Base-by-base conservation (phyloP, 2,888 invertebrate species). In the Epirrita christyi region DNA sequence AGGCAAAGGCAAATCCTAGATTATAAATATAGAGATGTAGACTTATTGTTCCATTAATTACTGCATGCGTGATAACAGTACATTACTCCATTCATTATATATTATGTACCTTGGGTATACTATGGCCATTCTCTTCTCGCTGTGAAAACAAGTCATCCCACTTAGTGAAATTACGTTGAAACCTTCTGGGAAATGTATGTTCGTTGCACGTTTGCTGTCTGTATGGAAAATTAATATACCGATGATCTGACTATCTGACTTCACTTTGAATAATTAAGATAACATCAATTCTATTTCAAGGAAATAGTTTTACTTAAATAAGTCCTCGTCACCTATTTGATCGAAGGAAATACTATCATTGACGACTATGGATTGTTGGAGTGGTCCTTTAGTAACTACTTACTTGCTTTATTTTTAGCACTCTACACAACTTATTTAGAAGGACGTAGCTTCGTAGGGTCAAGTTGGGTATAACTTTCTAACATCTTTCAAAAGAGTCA, bases 81-180 rank as follows among this genome's bases (percentile, higher is more conserved):
- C n/a, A n/a, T n/a, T n/a, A n/a, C n/a, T n/a, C n/a, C n/a, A n/a
- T n/a, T n/a, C n/a, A n/a, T n/a, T n/a, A n/a, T n/a, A n/a, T n/a
- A n/a, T n/a, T n/a, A n/a, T n/a, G n/a, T n/a, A n/a, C n/a, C n/a
- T n/a, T 41, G 0, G 38, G 10, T 38, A 11, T 14, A 13, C 6
- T 11, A n/a, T n/a, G n/a, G 6, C n/a, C 6, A 29, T 37, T 41
- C 45, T 49, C 28, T 21, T 28, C 34, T 15, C 27, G n/a, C 36
- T 11, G 42, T 28, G 48, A 37, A 60, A 53, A 67, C 63, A 67
- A 61, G 63, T 59, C 48, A 62, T 61, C 60, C n/a, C 63, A 67
- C 64, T 65, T 64, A 63, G 47, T 55, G 59, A 47, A 57, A 62
- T 63, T 63, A 37, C 61, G 52, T 54, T 49, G 15, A 11, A 38